Evolutionary conservation across 2,113 vertebrate genomes (phyloP).

Genomic region (Rafetus swinhoei): DNA sequence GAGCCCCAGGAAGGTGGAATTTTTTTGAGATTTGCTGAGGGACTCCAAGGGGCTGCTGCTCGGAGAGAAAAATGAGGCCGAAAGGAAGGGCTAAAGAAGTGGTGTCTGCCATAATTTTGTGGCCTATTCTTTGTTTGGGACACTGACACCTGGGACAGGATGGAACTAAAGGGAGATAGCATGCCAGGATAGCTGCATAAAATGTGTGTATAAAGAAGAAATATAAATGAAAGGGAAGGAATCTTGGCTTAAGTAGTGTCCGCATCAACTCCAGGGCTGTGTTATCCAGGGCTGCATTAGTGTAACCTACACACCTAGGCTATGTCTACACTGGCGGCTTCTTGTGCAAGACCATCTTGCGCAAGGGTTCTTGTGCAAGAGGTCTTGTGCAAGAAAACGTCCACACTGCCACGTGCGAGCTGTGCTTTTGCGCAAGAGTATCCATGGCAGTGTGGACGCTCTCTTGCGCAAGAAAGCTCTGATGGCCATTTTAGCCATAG

Average conservation of each 20-base stretch:
- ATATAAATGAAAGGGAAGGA: background rate
- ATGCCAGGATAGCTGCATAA: background rate
- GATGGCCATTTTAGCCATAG: no score
- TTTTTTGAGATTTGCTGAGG: background rate
- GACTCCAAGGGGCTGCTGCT: background rate
- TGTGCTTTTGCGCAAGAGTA: no score
- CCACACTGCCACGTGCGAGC: no score
- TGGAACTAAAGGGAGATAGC: background rate
- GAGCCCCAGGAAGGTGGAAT: background rate
- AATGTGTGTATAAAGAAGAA: background rate
- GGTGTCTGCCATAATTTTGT: background rate
- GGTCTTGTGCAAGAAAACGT: no score
- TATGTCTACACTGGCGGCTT: no score
- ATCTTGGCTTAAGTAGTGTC: background rate
- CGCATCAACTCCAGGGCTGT: no score
- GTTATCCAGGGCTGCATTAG: no score
- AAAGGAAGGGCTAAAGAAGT: background rate
- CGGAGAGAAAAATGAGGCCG: background rate
- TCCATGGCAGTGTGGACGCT: no score
- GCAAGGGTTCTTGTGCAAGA: no score
- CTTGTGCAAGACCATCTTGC: no score
- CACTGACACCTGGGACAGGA: background rate
- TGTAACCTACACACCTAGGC: no score
- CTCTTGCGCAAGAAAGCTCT: no score
- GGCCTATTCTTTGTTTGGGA: background rate